Evolutionary conservation across 2,888 invertebrate genomes (phyloP).

Genomic region (Papilio demoleus): DNA sequence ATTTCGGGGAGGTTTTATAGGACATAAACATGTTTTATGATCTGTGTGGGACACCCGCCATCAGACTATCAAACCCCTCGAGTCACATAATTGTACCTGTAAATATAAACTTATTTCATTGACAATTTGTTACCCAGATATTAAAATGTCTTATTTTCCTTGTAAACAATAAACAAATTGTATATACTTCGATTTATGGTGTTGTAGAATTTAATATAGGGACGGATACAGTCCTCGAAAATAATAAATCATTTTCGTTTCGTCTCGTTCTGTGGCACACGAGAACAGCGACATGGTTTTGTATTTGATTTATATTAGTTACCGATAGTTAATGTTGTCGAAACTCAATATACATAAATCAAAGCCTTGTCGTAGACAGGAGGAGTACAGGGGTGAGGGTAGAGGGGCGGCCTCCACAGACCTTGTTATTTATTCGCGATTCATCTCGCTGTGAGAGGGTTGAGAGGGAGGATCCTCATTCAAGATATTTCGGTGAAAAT

Average conservation of each 20-base stretch:
- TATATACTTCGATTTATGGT: neutral
- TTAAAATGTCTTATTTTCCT: too few species aligned
- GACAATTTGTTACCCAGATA: too few species aligned
- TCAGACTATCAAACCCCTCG: neutral
- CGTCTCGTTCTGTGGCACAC: neutral
- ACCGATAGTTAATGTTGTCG: neutral
- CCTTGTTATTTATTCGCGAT: slow-evolving; percentile 19
- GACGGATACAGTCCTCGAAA: too few species aligned
- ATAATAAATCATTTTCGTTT: neutral
- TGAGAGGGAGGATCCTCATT: neutral
- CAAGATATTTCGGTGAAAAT: slow-evolving; percentile 6
- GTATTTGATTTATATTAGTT: neutral
- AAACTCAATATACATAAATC: slow-evolving; percentile 25
- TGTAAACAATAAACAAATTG: neutral
- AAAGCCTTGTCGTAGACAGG: too few species aligned
- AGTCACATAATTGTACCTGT: neutral
- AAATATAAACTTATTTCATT: neutral
- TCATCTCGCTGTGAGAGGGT: slow-evolving; percentile 17
- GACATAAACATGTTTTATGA: neutral
- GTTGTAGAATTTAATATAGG: too few species aligned
- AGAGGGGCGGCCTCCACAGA: slow-evolving; percentile 9
- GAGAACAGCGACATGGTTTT: neutral
- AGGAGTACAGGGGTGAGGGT: neutral
- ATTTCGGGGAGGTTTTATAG: neutral
- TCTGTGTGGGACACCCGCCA: neutral